These are phyloP conservation scores for Temnothorax nylanderi DNA, from an alignment of 1,140 invertebrate genomes.

Conservation along the genomic window DNA sequence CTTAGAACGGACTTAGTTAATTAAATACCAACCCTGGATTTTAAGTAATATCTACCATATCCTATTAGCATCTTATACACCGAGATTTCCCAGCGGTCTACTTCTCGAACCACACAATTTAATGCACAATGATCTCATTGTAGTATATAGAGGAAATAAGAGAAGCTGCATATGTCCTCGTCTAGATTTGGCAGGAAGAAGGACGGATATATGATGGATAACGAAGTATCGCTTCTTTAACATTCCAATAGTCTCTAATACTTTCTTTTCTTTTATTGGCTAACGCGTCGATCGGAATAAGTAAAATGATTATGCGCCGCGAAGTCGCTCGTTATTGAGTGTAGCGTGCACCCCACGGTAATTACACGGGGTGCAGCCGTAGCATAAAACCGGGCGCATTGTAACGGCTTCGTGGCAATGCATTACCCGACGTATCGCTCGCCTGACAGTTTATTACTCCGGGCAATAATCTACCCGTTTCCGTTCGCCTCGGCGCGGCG, in stretches of 20 bases:
- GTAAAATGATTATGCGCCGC: constrained; percentile 29
- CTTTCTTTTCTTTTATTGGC: constrained; percentile 3
- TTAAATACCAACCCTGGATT: constrained; percentile 18
- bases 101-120: background rate
- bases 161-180: background rate
- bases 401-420: constrained; percentile 52
- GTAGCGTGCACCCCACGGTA: constrained; percentile 53
- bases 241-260: background rate
- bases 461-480: constrained; percentile 55
- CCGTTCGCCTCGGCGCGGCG: background rate
- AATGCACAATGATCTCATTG: background rate
- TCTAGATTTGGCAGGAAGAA: background rate
- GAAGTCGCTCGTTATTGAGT: constrained; percentile 15
- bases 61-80: background rate
- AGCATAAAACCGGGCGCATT: constrained; percentile 54
- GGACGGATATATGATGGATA: background rate
- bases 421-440: constrained; percentile 30
- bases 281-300: background rate
- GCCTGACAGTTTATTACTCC: constrained; percentile 63
- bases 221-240: background rate
- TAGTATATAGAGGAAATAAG: background rate
- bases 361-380: constrained; percentile 60
- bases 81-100: background rate
- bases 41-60: constrained; percentile 2
- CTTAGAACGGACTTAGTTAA: background rate